Conservation (phyloP, 2,888 invertebrate species). For the Ganaspis brasiliensis region DNA sequence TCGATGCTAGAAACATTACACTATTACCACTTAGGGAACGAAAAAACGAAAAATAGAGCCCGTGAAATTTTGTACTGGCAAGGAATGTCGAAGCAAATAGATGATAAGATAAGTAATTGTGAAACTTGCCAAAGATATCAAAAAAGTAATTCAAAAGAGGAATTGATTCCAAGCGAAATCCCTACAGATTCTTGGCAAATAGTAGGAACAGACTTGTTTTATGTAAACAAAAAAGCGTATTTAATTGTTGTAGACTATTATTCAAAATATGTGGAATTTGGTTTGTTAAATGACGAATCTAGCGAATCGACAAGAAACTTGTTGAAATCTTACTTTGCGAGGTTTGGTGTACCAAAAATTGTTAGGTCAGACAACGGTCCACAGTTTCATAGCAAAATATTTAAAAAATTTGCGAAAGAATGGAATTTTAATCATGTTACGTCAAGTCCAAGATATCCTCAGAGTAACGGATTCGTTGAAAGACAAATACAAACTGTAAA, state of each 20-base stretch:
- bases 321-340: constrained; percentile 50
- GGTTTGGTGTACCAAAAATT: constrained; percentile 51
- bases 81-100: constrained; percentile 45
- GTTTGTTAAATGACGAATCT: constrained; percentile 26
- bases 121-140: constrained; percentile 49
- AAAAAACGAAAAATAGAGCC: not conserved
- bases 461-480: constrained; percentile 57
- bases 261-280: constrained; percentile 49
- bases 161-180: constrained; percentile 42
- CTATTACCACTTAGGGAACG: no score
- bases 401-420: constrained; percentile 48
- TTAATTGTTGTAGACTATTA: constrained; percentile 51
- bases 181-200: constrained; percentile 44
- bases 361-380: constrained; percentile 55
- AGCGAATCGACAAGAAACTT: constrained; percentile 39
- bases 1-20: constrained; percentile 49
- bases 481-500: constrained; percentile 59
- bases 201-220: constrained; percentile 46
- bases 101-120: constrained; percentile 47
- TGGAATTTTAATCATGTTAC: constrained; percentile 56
- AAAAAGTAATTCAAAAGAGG: constrained; percentile 47
- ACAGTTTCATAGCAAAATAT: constrained; percentile 50
- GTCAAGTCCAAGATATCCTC: constrained; percentile 51
- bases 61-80: not conserved
- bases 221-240: constrained; percentile 39